phyloP scores from a whole-genome alignment of 1,140 invertebrate species.

The Metaphire vulgaris region DNA sequence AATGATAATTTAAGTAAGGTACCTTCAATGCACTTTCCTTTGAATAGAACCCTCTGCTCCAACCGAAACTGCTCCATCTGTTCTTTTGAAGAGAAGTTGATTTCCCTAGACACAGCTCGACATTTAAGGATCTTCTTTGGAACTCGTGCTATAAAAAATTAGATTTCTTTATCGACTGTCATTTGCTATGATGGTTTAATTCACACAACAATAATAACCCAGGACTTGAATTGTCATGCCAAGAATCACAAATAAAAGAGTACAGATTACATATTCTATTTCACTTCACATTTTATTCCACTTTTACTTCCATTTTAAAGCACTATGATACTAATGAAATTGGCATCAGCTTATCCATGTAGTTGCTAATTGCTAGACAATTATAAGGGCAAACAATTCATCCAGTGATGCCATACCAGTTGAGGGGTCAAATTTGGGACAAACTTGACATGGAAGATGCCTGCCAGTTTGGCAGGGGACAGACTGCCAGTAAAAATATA shows the following conservation, averaged over 20 bases:
- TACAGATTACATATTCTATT: not conserved
- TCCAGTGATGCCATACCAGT: too few relatives aligned
- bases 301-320: too few relatives aligned
- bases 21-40: slow-evolving; percentile 62
- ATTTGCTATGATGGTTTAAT: not conserved
- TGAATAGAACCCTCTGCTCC: slow-evolving; percentile 81
- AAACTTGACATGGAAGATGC: too few relatives aligned
- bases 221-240: not conserved
- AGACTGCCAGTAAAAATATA: too few relatives aligned
- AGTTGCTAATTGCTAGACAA: too few relatives aligned
- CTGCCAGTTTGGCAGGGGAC: too few relatives aligned
- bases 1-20: too few relatives aligned
- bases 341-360: too few relatives aligned
- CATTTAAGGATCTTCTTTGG: slow-evolving; percentile 95
- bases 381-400: too few relatives aligned
- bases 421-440: too few relatives aligned
- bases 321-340: too few relatives aligned
- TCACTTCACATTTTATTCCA: not conserved
- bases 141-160: slow-evolving; percentile 66
- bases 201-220: not conserved
- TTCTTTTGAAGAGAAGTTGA: slow-evolving; percentile 96
- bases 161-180: not conserved
- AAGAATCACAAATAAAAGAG: not conserved
- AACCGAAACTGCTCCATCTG: slow-evolving; percentile 93
- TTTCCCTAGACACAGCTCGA: slow-evolving; percentile 88